phyloP scores from a whole-genome alignment of 1,140 invertebrate species.

The Stenopsyche tienmushanensis region DNA sequence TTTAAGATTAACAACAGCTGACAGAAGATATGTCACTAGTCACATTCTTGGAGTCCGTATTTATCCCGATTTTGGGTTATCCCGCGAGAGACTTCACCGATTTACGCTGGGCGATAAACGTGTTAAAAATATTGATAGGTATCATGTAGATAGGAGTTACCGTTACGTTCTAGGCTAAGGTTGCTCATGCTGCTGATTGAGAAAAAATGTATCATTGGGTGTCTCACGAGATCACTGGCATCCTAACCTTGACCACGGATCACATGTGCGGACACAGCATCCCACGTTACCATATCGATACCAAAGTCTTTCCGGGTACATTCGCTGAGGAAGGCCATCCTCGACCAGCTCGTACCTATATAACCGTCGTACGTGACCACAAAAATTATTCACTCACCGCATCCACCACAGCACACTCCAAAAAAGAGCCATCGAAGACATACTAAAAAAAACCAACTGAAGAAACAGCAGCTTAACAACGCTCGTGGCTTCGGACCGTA shows the following conservation, averaged over 20 bases:
- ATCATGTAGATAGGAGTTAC: too few relatives aligned
- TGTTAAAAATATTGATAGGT: too few relatives aligned
- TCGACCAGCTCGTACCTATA: constrained; percentile 24
- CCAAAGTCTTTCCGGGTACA: constrained; percentile 36
- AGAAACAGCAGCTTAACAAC: background rate
- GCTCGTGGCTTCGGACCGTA: too few relatives aligned
- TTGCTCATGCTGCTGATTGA: too few relatives aligned
- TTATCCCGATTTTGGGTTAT: too few relatives aligned
- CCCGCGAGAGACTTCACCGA: too few relatives aligned
- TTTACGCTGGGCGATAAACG: too few relatives aligned
- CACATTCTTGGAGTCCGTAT: too few relatives aligned
- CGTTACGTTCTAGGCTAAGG: too few relatives aligned
- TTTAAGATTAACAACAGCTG: too few relatives aligned
- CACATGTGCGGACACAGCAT: constrained; percentile 12
- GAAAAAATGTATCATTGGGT: background rate
- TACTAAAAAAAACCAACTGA: background rate
- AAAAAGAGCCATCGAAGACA: background rate
- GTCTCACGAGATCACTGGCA: constrained; percentile 20
- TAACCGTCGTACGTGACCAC: constrained; percentile 30
- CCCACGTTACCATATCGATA: background rate
- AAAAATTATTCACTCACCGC: constrained; percentile 35
- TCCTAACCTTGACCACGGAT: constrained; percentile 20
- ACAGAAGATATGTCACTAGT: too few relatives aligned
- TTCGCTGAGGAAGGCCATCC: constrained; percentile 32
- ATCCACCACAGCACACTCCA: constrained; percentile 19